phyloP scores from a whole-genome alignment of 2,888 invertebrate species.

The Heliconius ethilla region DNA sequence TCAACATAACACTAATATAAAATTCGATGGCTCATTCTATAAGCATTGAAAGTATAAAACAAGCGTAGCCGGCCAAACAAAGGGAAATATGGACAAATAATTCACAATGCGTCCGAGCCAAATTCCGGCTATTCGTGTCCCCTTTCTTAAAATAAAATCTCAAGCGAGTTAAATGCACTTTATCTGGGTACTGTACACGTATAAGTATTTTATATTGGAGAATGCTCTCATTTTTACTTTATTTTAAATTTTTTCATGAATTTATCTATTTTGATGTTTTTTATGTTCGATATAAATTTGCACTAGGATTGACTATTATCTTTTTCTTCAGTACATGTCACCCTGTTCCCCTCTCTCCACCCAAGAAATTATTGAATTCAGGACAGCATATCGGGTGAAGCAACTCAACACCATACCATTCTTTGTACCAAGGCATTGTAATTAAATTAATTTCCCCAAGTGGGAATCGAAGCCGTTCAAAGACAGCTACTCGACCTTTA shows the following conservation, averaged over 20 bases:
- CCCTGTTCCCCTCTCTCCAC: too few relatives aligned
- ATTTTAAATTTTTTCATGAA: background rate
- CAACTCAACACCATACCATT: background rate
- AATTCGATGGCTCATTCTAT: slow-evolving; percentile 19
- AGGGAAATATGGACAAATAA: slow-evolving; percentile 58
- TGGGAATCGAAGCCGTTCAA: too few relatives aligned
- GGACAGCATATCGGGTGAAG: background rate
- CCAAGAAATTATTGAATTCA: too few relatives aligned
- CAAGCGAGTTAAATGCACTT: slow-evolving; percentile 71
- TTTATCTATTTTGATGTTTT: background rate
- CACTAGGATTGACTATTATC: too few relatives aligned
- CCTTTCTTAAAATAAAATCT: slow-evolving; percentile 68
- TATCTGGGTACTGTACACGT: slow-evolving; percentile 49
- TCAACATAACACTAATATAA: background rate
- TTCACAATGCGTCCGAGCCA: slow-evolving; percentile 55
- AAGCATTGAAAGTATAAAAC: slow-evolving; percentile 25
- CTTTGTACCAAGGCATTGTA: background rate
- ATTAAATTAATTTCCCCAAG: background rate
- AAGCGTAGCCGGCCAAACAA: slow-evolving; percentile 40
- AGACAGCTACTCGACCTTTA: background rate
- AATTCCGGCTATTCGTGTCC: slow-evolving; percentile 66
- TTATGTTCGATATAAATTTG: background rate
- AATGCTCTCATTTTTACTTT: slow-evolving; percentile 10
- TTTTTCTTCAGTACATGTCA: too few relatives aligned
- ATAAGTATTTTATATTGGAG: slow-evolving; percentile 20